A percentile compares a stretch with the other conserved stretches of the same genome.
phyloP scores from a whole-genome alignment of 2,797 vertebrate genomes.

The Apogon hyalosoma region DNA sequence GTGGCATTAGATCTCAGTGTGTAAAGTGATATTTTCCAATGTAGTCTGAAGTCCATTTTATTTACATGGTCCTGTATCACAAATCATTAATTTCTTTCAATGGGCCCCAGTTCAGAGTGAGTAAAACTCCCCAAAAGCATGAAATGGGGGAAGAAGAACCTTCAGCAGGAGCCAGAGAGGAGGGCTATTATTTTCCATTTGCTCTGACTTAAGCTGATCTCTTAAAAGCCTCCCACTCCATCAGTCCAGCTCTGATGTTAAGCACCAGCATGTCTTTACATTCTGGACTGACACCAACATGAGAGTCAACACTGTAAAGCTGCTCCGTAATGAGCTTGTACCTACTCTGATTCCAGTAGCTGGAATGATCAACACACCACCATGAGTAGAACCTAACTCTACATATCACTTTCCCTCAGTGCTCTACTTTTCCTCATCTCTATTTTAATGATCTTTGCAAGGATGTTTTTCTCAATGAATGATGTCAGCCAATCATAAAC shows the following conservation, averaged over 20 bases:
- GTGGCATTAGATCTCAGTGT: no score
- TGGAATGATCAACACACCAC: neutral
- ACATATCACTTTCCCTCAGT: slow-evolving; percentile 18
- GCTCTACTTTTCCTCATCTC: neutral
- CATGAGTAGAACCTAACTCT: slow-evolving; percentile 19
- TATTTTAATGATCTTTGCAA: neutral
- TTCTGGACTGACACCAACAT: slow-evolving; percentile 15
- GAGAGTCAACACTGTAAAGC: neutral
- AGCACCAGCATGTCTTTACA: neutral
- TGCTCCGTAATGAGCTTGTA: neutral
- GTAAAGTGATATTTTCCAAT: no score
- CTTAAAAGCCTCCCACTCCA: neutral
- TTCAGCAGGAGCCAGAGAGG: no score
- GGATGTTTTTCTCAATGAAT: slow-evolving; percentile 14
- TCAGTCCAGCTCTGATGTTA: neutral
- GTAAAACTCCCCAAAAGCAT: no score
- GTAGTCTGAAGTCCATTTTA: no score
- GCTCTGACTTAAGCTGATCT: neutral
- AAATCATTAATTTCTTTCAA: no score
- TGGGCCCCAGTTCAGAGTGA: no score
- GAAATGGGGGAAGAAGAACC: no score
- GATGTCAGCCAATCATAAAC: neutral
- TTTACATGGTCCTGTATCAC: no score
- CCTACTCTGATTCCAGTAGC: slow-evolving; percentile 31
- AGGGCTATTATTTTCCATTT: neutral